A percentile compares a stretch with the other conserved stretches of the same genome.
Evolutionary conservation across 2,113 vertebrate genomes (phyloP).

Genomic region (human (Homo sapiens)): DNA sequence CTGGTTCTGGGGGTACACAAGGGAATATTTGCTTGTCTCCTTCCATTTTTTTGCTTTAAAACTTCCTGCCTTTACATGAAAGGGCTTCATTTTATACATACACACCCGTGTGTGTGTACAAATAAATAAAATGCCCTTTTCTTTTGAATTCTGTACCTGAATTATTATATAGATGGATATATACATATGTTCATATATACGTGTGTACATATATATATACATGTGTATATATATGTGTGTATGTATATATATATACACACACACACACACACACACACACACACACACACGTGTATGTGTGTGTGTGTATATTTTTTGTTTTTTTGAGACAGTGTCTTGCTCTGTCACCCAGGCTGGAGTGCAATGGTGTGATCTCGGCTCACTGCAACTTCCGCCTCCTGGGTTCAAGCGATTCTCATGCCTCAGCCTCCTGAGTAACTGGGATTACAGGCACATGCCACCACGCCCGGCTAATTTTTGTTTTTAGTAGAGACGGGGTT

Average conservation of each 20-base stretch:
- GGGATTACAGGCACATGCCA: not conserved
- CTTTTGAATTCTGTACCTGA: not conserved
- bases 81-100: not conserved
- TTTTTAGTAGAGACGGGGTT: not conserved
- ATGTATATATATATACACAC: not conserved
- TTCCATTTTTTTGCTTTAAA: slow-evolving; percentile 13
- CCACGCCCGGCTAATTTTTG: not conserved
- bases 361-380: not conserved
- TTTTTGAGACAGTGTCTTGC: not conserved
- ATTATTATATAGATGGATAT: not conserved
- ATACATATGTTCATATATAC: not conserved
- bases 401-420: not conserved
- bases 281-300: not conserved
- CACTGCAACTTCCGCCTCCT: not conserved
- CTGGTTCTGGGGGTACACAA: not conserved
- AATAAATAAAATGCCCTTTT: not conserved
- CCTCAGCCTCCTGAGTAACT: not conserved
- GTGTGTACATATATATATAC: fast-evolving
- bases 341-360: not conserved
- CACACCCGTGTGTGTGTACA: not conserved
- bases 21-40: not conserved
- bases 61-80: not conserved
- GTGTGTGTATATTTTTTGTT: not conserved
- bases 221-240: not conserved
- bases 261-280: too few species aligned